Base-by-base conservation (phyloP, 2,113 vertebrate species). In the Salvator merianae region DNA sequence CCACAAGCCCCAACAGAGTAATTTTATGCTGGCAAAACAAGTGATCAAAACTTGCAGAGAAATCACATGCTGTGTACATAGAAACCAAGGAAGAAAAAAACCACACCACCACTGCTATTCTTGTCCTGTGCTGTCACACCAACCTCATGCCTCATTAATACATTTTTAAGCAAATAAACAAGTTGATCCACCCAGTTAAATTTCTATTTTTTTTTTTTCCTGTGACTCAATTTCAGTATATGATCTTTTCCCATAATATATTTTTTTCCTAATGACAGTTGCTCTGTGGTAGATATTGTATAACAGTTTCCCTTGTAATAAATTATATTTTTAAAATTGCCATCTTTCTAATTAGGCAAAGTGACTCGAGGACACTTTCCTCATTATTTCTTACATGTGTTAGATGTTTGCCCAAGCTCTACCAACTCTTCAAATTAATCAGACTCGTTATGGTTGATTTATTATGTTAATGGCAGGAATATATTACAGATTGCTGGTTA, bases 1-100 rank as follows among this genome's bases (percentile, higher is more conserved):
- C 75, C 83, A 75, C 0, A 2, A 88, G 18, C 69, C 83, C 84
- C 53, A 4, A 68, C 43, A 90, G 78, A 86, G 74, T 66, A 86
- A 81, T 73, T 87, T 92, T 83, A 91, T 79, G 77, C 82, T 88
- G 73, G 26, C 72, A 91, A 82, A 78, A 91, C 30, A 80, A 81
- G 77, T 66, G 78, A 81, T 82, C 87, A 87, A 86, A 93, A 81
- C 32, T 76, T 77, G 73, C 38, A 69, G 80, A 82, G 32, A 90
- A 89, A 80, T 74, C 24, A 85, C 43, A 65, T 1, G 73, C 7
- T 43, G 30, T 26, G 13, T 24, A 86, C 12, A 36, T 5, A 59
- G 40, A 72, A 8, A 76, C 47, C 59, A 73, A 66, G 14, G n/a
- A 24, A 24, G 68, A 34, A 20, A 32, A 36, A 38, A 38, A 13